These are phyloP conservation scores for Rhynchotus rufescens DNA, from an alignment of 2,797 vertebrate genomes.

Conservation along the genomic window DNA sequence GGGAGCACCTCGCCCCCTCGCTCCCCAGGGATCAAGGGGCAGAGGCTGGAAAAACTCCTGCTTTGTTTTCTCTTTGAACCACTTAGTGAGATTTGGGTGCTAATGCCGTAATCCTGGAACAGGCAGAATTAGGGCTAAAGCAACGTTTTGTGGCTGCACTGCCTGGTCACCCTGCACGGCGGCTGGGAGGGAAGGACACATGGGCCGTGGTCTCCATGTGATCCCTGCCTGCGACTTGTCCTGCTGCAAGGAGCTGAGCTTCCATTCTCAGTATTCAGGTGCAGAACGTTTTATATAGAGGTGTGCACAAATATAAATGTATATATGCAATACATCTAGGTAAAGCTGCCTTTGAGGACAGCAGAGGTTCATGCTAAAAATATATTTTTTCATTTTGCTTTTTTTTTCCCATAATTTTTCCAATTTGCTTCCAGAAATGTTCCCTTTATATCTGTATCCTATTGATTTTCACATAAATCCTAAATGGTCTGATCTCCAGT, in stretches of 20 bases:
- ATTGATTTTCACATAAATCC: neutral
- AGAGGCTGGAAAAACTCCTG: neutral
- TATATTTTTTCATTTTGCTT: neutral
- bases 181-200: neutral
- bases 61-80: neutral
- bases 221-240: neutral
- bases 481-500: neutral
- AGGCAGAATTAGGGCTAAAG: conserved; percentile 40
- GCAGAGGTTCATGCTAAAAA: neutral
- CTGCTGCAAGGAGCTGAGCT: neutral
- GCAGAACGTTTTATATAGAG: neutral
- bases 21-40: neutral
- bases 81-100: neutral
- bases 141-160: neutral
- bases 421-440: neutral
- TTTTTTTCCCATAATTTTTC: neutral
- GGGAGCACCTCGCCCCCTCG: neutral
- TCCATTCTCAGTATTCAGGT: neutral
- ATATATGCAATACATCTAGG: too few species aligned
- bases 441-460: neutral
- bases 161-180: neutral
- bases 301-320: too few species aligned
- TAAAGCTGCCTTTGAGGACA: neutral
- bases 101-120: neutral
- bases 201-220: neutral